Evolutionary conservation across 2,888 invertebrate species (phyloP).

Genomic region (Sylvicola fuscatus): DNA sequence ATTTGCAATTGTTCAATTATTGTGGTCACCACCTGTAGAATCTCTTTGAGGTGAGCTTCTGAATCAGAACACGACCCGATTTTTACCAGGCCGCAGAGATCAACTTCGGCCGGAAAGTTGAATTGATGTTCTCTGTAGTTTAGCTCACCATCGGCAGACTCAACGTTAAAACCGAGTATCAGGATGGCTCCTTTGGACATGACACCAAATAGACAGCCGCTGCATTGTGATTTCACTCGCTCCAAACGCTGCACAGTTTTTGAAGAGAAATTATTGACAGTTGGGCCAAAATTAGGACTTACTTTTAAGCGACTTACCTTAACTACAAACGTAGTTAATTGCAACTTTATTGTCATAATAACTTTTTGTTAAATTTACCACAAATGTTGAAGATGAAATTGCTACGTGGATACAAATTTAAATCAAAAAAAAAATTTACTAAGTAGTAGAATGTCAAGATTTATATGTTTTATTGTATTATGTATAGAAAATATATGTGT

Average conservation of each 20-base stretch:
- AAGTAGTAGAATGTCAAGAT: too few relatives aligned
- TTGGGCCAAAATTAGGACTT: too few relatives aligned
- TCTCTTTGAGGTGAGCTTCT: slow-evolving; percentile 39
- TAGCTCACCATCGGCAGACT: not conserved
- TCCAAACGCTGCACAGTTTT: slow-evolving; percentile 1
- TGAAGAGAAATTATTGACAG: too few relatives aligned
- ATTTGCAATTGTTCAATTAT: not conserved
- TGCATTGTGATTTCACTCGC: not conserved
- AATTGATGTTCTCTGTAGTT: slow-evolving; percentile 32
- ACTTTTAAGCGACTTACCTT: too few relatives aligned
- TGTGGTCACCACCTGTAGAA: slow-evolving; percentile 26
- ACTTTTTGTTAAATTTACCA: too few relatives aligned
- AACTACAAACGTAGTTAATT: too few relatives aligned
- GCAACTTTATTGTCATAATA: too few relatives aligned
- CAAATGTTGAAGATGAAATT: too few relatives aligned
- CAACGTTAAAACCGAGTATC: not conserved
- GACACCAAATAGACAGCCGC: not conserved
- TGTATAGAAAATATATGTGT: too few relatives aligned
- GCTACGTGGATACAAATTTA: too few relatives aligned
- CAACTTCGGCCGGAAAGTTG: slow-evolving; percentile 54
- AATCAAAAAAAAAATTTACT: too few relatives aligned
- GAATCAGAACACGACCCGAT: slow-evolving; percentile 37
- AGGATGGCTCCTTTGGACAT: not conserved
- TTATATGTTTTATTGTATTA: too few relatives aligned
- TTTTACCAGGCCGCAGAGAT: slow-evolving; percentile 53